Evolutionary conservation across 2,113 vertebrate species (phyloP).

Genomic region (Tonatia bakeri): DNA sequence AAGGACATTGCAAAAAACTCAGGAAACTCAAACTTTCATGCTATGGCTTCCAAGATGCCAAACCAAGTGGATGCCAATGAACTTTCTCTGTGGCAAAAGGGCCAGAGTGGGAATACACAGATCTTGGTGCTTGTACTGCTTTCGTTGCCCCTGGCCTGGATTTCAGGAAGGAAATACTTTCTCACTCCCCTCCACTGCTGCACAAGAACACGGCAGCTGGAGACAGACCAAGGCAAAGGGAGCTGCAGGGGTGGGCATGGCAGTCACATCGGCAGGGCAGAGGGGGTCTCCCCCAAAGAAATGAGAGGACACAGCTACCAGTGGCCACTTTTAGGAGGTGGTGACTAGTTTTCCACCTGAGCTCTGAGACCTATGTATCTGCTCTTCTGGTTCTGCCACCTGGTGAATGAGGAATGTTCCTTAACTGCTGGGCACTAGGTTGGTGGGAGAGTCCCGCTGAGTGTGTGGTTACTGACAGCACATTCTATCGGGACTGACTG

Average conservation of each 20-base stretch:
- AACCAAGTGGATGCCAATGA: not conserved
- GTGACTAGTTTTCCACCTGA: constrained; percentile 1
- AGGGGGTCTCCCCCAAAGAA: constrained; percentile 20
- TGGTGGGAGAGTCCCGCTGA: not conserved
- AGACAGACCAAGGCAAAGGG: not conserved
- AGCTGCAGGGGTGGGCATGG: not conserved
- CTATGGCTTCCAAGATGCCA: not conserved
- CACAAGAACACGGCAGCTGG: constrained; percentile 4
- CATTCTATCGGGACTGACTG: not conserved
- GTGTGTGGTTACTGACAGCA: not conserved
- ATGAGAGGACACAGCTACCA: not conserved
- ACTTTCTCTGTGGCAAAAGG: not conserved
- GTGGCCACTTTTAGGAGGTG: not conserved
- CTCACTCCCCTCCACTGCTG: not conserved
- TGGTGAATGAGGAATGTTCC: not conserved
- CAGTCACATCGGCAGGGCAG: not conserved
- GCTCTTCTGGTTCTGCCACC: not conserved
- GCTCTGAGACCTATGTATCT: not conserved
- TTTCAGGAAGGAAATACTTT: constrained; percentile 30
- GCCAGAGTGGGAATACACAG: not conserved
- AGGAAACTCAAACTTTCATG: not conserved
- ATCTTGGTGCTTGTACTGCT: not conserved
- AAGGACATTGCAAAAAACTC: not conserved
- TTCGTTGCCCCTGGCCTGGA: not conserved
- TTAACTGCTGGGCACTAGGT: not conserved